Evolutionary conservation across 1,140 invertebrate species (phyloP).

Genomic region (Harlomillsia oculata): DNA sequence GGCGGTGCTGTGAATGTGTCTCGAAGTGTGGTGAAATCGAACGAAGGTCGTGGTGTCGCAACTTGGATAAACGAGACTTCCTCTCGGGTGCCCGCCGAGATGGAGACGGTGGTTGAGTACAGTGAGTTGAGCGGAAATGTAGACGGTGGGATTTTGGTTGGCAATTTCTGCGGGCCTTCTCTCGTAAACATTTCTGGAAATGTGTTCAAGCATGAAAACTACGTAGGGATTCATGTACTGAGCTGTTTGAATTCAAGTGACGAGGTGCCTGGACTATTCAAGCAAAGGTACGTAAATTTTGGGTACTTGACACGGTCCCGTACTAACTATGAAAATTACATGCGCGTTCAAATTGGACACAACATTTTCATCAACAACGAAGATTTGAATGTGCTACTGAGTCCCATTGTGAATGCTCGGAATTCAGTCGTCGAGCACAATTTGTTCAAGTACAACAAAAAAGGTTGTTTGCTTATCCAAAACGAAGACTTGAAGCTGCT

Average conservation of each 20-base stretch:
- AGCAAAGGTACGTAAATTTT: conserved; percentile 5
- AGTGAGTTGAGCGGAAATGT: conserved; percentile 73
- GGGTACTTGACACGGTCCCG: too few species aligned
- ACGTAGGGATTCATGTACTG: conserved; percentile 63
- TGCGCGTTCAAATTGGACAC: conserved; percentile 64
- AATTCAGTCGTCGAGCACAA: conserved; percentile 73
- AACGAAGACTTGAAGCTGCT: conserved; percentile 66
- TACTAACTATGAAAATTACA: too few species aligned
- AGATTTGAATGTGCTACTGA: conserved; percentile 64
- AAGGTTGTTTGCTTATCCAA: conserved; percentile 75
- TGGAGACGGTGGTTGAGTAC: conserved; percentile 77
- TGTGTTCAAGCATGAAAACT: conserved; percentile 62
- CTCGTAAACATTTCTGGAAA: conserved; percentile 75
- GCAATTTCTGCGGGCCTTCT: conserved; percentile 47
- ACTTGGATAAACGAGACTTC: conserved; percentile 81
- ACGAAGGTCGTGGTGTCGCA: conserved; percentile 71
- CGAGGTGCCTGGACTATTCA: too few species aligned
- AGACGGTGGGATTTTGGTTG: conserved; percentile 68
- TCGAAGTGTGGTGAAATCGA: conserved; percentile 63
- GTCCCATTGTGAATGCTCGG: conserved; percentile 75
- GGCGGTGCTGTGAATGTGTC: conserved; percentile 85
- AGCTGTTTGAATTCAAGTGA: conserved; percentile 61
- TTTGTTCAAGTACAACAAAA: conserved; percentile 67
- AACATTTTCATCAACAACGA: conserved; percentile 69
- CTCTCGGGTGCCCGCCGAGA: conserved; percentile 64